Conservation (phyloP, 1,140 invertebrate genomes). For the Atopsyche davidsoni region DNA sequence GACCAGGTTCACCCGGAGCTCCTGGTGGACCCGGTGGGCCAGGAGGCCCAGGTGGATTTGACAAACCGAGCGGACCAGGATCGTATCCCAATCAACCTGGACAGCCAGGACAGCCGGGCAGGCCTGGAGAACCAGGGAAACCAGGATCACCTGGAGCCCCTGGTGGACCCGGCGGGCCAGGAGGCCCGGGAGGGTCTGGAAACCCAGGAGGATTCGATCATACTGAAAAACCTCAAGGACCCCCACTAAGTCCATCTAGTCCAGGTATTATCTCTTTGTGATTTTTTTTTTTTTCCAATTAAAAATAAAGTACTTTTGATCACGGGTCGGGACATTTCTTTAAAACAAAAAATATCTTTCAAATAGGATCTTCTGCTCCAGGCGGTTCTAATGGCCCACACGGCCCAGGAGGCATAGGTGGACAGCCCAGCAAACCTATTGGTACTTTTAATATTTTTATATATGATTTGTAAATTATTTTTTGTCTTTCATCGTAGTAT, state of each 20-base stretch:
- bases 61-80: conserved; percentile 29
- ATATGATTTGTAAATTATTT: too few relatives aligned
- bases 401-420: conserved; percentile 5
- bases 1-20: conserved; percentile 12
- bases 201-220: background rate
- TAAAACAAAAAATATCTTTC: background rate
- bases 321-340: background rate
- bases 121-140: conserved; percentile 28
- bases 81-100: too few relatives aligned
- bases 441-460: too few relatives aligned
- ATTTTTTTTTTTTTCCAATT: too few relatives aligned
- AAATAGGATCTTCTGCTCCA: background rate
- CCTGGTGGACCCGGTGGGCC: conserved; percentile 31
- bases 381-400: conserved; percentile 6
- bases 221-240: background rate
- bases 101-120: conserved; percentile 31
- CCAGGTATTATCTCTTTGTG: too few relatives aligned
- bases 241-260: too few relatives aligned
- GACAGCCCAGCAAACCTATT: background rate
- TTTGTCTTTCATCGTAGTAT: too few relatives aligned
- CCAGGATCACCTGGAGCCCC: conserved; percentile 27
- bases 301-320: background rate
- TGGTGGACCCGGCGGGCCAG: conserved; percentile 18
- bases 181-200: conserved; percentile 9
- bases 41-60: conserved; percentile 28